Conservation (phyloP, 2,797 vertebrate genomes). For the Paratrypauchen microcephalus region DNA sequence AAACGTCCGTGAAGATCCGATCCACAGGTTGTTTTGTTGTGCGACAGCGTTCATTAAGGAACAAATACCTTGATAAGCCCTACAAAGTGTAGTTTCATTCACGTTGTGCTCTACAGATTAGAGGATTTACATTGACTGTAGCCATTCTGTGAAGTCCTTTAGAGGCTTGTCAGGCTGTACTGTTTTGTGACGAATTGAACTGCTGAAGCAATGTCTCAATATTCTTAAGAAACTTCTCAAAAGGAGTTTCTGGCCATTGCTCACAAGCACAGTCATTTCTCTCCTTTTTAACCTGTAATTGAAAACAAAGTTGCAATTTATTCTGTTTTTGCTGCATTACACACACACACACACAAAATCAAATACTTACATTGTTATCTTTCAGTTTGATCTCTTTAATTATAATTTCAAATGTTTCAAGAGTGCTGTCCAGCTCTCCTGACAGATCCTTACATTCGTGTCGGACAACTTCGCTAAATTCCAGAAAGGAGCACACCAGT, state of each 20-base stretch:
- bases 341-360: too few species aligned
- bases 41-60: background rate
- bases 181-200: background rate
- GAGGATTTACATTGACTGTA: too few species aligned
- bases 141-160: background rate
- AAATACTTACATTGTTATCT: conserved; percentile 36
- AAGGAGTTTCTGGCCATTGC: fast-evolving
- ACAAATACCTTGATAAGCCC: too few species aligned
- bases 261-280: conserved; percentile 30
- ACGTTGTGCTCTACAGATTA: too few species aligned
- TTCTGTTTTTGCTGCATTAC: background rate
- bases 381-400: fast-evolving
- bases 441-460: fast-evolving
- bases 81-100: too few species aligned
- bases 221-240: fast-evolving
- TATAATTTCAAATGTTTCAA: fast-evolving
- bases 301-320: conserved; percentile 1
- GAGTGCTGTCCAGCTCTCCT: fast-evolving
- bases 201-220: fast-evolving
- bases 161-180: background rate
- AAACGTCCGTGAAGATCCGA: background rate
- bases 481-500: conserved; percentile 11
- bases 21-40: too few species aligned
- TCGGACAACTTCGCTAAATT: fast-evolving
- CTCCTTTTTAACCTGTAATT: background rate